Evolutionary conservation across 2,797 vertebrate species (phyloP), one percentile per base, ranked within the genome.

Genomic region (Gymnothorax reevesii): DNA sequence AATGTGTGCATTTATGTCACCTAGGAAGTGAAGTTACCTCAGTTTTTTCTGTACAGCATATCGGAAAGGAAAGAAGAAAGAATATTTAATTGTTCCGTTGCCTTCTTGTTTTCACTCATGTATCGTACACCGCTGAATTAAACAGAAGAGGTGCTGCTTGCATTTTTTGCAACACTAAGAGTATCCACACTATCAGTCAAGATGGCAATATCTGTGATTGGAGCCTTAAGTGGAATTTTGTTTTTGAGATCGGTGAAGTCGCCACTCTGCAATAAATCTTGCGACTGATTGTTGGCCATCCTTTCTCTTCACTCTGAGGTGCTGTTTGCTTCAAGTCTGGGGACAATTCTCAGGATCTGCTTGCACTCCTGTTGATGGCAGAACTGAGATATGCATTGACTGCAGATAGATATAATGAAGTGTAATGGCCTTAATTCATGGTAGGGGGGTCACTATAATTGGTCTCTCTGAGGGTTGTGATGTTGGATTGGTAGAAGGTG

Each of bases 251-350:
- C 95, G 94, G 95, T 95, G 90, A 92, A 89, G 86, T 94, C 94
- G 97, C 97, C 97, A 97, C 96, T 93, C 94, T 96, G 95, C 97
- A 98, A 98, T 98, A 98, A 99, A 97, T 96, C 94, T 95, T 97
- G 97, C 98, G 97, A 97, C 97, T 95, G 95, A 96, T 90, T 95
- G 92, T 94, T 93, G 0, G 92, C 94, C 94, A 94, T 94, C 92
- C 96, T 94, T 95, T 86, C 59, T 80, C 54, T 62, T 84, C 73
- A 57, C 42, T 87, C 22, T 54, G 52, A 57, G 22, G 8, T 83
- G 82, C 55, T 59, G 27, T 27, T 57, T 59, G 64, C 64, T 52
- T 20, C 22, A 52, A n/a, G n/a, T 13, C 27, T 59, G 82, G 82
- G 52, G 42, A 42, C 15, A 20, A 8, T 57, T 55, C 52, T 27